phyloP scores from a whole-genome alignment of 2,113 vertebrate genomes.

The Ailurus styani region DNA sequence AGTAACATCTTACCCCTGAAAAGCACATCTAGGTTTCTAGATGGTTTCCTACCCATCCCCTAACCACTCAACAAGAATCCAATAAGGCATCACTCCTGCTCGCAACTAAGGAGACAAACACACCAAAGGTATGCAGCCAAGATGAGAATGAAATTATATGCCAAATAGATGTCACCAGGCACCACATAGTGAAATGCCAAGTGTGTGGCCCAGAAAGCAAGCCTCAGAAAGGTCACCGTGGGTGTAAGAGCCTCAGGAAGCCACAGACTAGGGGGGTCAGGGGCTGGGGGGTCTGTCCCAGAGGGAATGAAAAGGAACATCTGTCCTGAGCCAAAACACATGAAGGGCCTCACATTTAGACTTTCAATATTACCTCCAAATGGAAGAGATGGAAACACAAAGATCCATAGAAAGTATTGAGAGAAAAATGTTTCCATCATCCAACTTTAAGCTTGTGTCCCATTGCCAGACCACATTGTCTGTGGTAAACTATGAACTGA shows the following conservation, averaged over 20 bases:
- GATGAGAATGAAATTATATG: neutral
- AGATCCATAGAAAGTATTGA: neutral
- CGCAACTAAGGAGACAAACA: neutral
- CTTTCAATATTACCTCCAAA: neutral
- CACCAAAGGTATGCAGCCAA: neutral
- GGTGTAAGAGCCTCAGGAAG: neutral
- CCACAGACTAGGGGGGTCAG: neutral
- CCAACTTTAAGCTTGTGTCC: neutral
- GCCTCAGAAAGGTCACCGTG: neutral
- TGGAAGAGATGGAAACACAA: neutral
- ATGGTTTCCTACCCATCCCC: neutral
- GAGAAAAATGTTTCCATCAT: neutral
- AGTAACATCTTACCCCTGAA: neutral
- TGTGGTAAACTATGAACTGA: neutral
- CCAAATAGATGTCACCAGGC: neutral
- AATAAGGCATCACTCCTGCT: neutral
- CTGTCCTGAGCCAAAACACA: neutral
- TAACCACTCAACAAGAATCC: neutral
- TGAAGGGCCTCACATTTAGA: neutral
- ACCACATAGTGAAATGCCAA: neutral
- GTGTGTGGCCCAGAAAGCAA: neutral
- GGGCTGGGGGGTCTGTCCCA: neutral
- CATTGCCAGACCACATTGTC: neutral
- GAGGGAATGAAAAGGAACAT: neutral
- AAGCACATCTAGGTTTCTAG: neutral